phyloP scores from a whole-genome alignment of 2,113 vertebrate genomes.

The Takifugu bimaculatus region DNA sequence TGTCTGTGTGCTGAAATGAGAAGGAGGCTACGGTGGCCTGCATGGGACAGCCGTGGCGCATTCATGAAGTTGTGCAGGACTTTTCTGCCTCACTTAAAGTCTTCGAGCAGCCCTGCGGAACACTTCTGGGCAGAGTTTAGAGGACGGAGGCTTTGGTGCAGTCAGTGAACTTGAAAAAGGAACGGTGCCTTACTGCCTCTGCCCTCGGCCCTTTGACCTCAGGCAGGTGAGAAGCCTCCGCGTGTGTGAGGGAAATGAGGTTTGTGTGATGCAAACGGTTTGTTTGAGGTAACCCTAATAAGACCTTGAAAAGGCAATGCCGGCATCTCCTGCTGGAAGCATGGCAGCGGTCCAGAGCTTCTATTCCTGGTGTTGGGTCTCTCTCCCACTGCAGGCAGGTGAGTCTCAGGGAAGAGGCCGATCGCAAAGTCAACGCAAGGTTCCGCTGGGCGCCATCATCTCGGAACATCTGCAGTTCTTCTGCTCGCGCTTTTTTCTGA shows the following conservation, averaged over 20 bases:
- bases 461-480: slow-evolving; percentile 73
- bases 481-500: slow-evolving; percentile 49
- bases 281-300: slow-evolving; percentile 65
- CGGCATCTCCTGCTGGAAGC: slow-evolving; percentile 17
- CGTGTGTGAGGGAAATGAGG: slow-evolving; percentile 6
- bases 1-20: slow-evolving; percentile 28
- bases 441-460: slow-evolving; percentile 51
- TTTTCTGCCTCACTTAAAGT: slow-evolving; percentile 34
- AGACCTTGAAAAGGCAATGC: slow-evolving; percentile 59
- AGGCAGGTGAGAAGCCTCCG: too few relatives aligned
- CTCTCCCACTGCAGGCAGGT: slow-evolving; percentile 29
- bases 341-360: slow-evolving; percentile 24
- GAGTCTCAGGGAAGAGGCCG: slow-evolving; percentile 8
- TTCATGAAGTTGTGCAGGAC: slow-evolving; percentile 60
- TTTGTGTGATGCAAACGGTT: slow-evolving; percentile 35
- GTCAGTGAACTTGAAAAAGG: too few relatives aligned
- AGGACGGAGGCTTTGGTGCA: background rate
- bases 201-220: background rate
- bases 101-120: slow-evolving; percentile 16
- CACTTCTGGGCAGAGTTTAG: slow-evolving; percentile 11
- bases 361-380: background rate
- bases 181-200: background rate
- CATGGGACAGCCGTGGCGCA: slow-evolving; percentile 70
- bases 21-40: slow-evolving; percentile 65
- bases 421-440: slow-evolving; percentile 8